Evolutionary conservation across 2,113 vertebrate genomes (phyloP).

Genomic region (Istiophorus platypterus): DNA sequence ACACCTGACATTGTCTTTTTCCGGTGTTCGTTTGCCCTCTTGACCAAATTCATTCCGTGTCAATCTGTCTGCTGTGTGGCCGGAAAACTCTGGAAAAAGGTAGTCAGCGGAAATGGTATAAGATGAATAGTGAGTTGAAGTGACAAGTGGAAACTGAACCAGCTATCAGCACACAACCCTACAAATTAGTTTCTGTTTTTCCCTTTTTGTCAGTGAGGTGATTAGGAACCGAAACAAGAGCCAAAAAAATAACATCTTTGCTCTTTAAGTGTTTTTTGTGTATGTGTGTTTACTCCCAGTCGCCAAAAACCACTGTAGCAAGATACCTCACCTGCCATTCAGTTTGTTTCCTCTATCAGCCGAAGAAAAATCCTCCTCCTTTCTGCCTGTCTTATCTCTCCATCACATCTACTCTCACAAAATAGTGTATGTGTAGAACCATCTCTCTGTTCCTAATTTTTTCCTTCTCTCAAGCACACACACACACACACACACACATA

Average conservation of each 20-base stretch:
- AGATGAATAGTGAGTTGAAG: not conserved
- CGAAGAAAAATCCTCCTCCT: conserved; percentile 26
- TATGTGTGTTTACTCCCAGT: not conserved
- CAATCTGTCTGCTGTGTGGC: not conserved
- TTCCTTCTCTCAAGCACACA: not conserved
- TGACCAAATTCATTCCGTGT: not conserved
- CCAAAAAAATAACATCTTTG: not conserved
- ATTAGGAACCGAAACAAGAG: not conserved
- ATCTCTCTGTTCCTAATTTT: conserved; percentile 3
- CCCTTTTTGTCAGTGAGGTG: not conserved
- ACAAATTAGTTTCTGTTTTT: not conserved
- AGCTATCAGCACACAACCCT: not conserved
- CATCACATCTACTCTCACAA: conserved; percentile 36
- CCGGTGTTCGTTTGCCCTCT: too few relatives aligned
- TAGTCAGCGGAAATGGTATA: not conserved
- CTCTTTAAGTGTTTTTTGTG: not conserved
- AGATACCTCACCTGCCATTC: not conserved
- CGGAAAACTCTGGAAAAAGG: not conserved
- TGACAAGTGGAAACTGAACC: not conserved
- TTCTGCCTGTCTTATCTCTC: conserved; percentile 26
- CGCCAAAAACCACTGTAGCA: not conserved
- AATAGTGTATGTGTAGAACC: not conserved
- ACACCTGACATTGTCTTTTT: not conserved
- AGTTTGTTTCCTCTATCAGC: conserved; percentile 6
- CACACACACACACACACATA: conserved; percentile 3